phyloP scores from a whole-genome alignment of 2,113 vertebrate species.

The Sylvia atricapilla region DNA sequence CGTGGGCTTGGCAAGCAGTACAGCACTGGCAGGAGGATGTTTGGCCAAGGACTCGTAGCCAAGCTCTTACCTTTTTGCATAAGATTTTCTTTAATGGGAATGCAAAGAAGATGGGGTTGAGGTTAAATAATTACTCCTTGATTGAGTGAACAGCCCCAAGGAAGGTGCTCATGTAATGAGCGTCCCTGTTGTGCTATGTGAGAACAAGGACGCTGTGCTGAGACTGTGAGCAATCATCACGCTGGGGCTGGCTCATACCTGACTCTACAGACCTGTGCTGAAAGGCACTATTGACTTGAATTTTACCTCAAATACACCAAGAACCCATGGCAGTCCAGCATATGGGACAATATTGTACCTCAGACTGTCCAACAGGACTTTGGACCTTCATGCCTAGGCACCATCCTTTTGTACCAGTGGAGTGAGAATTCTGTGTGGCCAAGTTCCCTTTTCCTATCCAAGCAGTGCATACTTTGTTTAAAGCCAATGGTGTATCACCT shows the following conservation, averaged over 20 bases:
- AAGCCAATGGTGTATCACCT: not conserved
- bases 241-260: not conserved
- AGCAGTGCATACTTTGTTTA: not conserved
- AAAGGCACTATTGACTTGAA: not conserved
- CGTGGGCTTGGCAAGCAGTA: not conserved
- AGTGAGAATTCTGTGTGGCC: not conserved
- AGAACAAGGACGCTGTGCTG: not conserved
- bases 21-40: not conserved
- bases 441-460: not conserved
- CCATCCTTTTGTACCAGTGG: rapidly evolving
- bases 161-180: not conserved
- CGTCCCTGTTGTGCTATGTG: rapidly evolving
- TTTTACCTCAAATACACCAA: not conserved
- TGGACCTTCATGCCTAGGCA: not conserved
- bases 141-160: not conserved
- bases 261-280: not conserved
- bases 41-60: not conserved
- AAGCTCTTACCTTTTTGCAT: slow-evolving; percentile 3
- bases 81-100: not conserved
- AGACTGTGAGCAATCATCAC: not conserved
- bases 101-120: not conserved
- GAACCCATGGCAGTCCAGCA: not conserved
- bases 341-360: not conserved
- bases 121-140: not conserved
- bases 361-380: not conserved